A percentile compares a stretch with the other conserved stretches of the same genome.
phyloP scores from a whole-genome alignment of 2,797 vertebrate species.

The Acrossocheilus wenchowensis region DNA sequence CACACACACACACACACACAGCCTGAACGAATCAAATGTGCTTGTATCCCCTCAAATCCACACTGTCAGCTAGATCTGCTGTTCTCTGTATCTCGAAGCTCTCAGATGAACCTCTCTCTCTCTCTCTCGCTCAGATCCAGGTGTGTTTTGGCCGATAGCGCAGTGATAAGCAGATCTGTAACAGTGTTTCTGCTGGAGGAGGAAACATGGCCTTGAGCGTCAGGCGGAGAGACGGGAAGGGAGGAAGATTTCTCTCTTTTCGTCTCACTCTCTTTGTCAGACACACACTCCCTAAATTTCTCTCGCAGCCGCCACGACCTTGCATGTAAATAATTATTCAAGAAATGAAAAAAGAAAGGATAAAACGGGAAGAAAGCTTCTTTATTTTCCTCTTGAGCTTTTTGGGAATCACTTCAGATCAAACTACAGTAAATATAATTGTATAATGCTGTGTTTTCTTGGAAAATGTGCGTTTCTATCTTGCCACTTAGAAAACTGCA shows the following conservation, averaged over 20 bases:
- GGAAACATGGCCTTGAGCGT: constrained; percentile 78
- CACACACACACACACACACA: constrained; percentile 22
- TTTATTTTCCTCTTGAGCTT: not conserved
- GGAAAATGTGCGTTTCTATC: too few relatives aligned
- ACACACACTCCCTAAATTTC: constrained; percentile 73
- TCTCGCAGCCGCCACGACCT: constrained; percentile 63
- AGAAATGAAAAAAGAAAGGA: constrained; percentile 37
- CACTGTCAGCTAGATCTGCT: not conserved
- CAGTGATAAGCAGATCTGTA: constrained; percentile 1
- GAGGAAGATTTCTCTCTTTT: constrained; percentile 37
- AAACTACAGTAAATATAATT: not conserved
- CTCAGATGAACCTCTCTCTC: not conserved
- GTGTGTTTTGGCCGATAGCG: not conserved
- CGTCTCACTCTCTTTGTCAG: constrained; percentile 64
- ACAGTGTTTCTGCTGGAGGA: constrained; percentile 22
- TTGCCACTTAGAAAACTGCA: not conserved
- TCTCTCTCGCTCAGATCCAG: not conserved
- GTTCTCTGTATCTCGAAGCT: not conserved
- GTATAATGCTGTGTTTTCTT: too few relatives aligned
- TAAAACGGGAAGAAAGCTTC: not conserved
- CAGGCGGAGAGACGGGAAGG: constrained; percentile 56
- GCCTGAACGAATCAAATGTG: constrained; percentile 12
- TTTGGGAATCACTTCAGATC: not conserved
- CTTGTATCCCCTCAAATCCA: not conserved
- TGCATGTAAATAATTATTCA: constrained; percentile 64